Evolutionary conservation across 2,113 vertebrate genomes (phyloP), one percentile per base, ranked within the genome.

Genomic region (Boulengeromyrus knoepffleri): DNA sequence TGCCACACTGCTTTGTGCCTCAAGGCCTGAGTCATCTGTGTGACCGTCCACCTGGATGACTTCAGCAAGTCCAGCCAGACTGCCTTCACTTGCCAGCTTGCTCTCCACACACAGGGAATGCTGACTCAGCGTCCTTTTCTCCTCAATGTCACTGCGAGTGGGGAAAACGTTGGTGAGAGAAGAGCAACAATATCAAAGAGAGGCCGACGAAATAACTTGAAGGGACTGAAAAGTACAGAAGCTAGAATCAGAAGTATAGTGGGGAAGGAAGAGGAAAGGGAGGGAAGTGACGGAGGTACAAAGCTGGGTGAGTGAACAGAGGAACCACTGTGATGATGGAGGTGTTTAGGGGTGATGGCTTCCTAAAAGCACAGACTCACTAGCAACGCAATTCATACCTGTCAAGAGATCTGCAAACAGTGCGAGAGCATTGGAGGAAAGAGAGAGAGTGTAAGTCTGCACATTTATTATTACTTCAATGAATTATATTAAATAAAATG

Each of bases 321-420:
- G 8, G 36, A 24, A 42, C 31, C 53, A 66, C 24, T 58, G 1
- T 36, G 15, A 87, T 36, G 56, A 45, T n/a, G 62, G 3, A 49
- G 27, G n/a, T 42, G 85, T 88, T 91, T 46, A 24, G 36, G 88
- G 24, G 88, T 31, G 89, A 84, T 45, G 58, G 91, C 89, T 89
- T 91, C 92, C 91, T 90, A 70, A 74, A 74, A 49, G 58, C 74
- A 90, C 27, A 88, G 58, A 77, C 45, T 39, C 47, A 53, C 31
- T 90, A 90, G 87, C 89, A 89, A 62, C 90, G 83, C 70, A 89
- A 91, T 91, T 92, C 97, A 96, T 98, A 98, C 97, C 97, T 98
- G 95, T 98, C 97, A 94, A 98, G 94, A 93, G 97, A 98, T 95
- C 97, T 98, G 97, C 89, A 94, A 94, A 94, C 94, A 95, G 92